Evolutionary conservation across 2,888 invertebrate species (phyloP).

Genomic region (Suillia variegata): DNA sequence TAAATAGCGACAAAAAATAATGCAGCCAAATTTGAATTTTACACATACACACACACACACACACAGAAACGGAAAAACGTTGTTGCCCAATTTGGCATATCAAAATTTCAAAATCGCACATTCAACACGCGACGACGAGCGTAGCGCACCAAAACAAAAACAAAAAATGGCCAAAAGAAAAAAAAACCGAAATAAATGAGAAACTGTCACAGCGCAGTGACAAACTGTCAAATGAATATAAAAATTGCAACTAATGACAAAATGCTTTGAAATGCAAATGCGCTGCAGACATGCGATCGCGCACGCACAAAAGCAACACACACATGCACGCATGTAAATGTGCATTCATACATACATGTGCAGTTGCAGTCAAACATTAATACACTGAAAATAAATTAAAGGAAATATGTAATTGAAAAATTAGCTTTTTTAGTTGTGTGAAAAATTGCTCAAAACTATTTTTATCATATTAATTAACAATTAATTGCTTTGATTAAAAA

Average conservation of each 20-base stretch:
- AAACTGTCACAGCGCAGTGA: conserved; percentile 24
- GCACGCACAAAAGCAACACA: not conserved
- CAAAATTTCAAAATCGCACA: conserved; percentile 38
- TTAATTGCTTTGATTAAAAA: no score
- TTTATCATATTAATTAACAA: no score
- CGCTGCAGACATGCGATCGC: conserved; percentile 2
- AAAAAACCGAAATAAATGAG: not conserved
- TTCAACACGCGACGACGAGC: not conserved
- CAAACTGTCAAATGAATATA: conserved; percentile 39
- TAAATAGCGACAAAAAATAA: not conserved
- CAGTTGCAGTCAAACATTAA: no score
- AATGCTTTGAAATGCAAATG: conserved; percentile 35
- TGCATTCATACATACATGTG: no score
- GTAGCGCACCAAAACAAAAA: not conserved
- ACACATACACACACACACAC: no score
- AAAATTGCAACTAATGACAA: conserved; percentile 42
- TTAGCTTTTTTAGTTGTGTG: no score
- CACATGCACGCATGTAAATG: conserved; percentile 4
- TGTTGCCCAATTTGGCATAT: conserved; percentile 47
- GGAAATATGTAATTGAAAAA: no score
- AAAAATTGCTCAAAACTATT: no score
- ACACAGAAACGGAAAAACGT: no score
- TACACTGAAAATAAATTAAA: no score
- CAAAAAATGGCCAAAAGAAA: not conserved
- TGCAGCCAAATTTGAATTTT: not conserved